Evolutionary conservation across 2,797 vertebrate species (phyloP).

Genomic region (Pangasius sanitwongsei): DNA sequence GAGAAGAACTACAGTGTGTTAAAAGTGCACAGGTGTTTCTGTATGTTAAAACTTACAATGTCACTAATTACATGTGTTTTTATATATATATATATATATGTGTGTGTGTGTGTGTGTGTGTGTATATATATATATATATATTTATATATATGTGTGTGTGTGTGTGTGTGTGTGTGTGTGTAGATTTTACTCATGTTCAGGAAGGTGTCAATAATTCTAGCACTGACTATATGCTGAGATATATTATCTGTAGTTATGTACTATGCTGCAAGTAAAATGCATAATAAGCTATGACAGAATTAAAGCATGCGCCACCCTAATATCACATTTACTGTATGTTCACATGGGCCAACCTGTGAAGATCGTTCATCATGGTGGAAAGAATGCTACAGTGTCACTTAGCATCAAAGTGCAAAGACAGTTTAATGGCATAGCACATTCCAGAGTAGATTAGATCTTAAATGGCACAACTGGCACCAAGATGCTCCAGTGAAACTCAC

Average conservation of each 20-base stretch:
- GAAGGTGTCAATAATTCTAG: background rate
- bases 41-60: background rate
- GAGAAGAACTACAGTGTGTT: background rate
- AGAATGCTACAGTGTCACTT: slow-evolving; percentile 37
- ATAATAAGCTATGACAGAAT: background rate
- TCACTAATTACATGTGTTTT: background rate
- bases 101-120: too few relatives aligned
- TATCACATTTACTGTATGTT: background rate
- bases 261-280: background rate
- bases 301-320: background rate
- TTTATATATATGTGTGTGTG: too few relatives aligned
- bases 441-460: slow-evolving; percentile 51
- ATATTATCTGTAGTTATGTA: background rate
- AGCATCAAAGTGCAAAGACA: slow-evolving; percentile 12
- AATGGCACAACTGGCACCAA: background rate
- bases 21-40: background rate
- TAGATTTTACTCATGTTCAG: background rate
- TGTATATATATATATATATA: too few relatives aligned
- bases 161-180: too few relatives aligned
- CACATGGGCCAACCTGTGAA: background rate
- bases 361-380: background rate
- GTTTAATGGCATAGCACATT: slow-evolving; percentile 47
- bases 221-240: too few relatives aligned
- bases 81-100: background rate
- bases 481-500: background rate